Base-by-base conservation (phyloP, 2,113 vertebrate species). In the Platysternon megacephalum region DNA sequence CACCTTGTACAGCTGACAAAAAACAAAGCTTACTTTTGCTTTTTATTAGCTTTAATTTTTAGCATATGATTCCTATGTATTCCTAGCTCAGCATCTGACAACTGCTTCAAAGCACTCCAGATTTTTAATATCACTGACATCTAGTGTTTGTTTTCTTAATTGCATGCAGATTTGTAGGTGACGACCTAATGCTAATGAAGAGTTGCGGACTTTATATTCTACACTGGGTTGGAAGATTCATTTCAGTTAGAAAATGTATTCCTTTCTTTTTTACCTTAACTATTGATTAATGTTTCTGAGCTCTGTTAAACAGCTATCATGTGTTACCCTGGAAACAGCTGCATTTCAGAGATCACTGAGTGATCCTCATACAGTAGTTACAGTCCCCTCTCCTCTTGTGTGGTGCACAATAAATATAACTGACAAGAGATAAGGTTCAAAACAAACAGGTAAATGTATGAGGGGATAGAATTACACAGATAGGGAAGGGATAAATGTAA, bases 131-230 rank as follows among this genome's bases (percentile, higher is more conserved):
- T 32, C 82, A 11, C 68, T 81, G 93, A 42, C 94, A 89, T 81
- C 93, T 74, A 76, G 55, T 24, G 89, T 89, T 84, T 94, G 35
- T 21, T 86, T 56, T 8, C 55, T 42, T 86, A 79, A 3, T 84
- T 74, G 24, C 84, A 94, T 55, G 81, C 86, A 3, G 26, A 82
- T 46, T 85, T 39, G 65, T 22, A 1, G 29, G 32, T 24, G 84
- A 9, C 79, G 56, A 58, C 44, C 32, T 1, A 1, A 6, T 0
- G 1, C 19, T 3, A 39, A 0, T 0, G 29, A 82, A 19, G 1
- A 2, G 9, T 16, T 26, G 19, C 21, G 2, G 13, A 17, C 4
- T 56, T 32, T 0, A 1, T 11, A 19, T 5, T 2, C 4, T 24
- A 5, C 1, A 0, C 24, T 16, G 39, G 12, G 42, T 8, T 78